Conservation (phyloP, 2,888 invertebrate genomes). For the Catocala fraxini region DNA sequence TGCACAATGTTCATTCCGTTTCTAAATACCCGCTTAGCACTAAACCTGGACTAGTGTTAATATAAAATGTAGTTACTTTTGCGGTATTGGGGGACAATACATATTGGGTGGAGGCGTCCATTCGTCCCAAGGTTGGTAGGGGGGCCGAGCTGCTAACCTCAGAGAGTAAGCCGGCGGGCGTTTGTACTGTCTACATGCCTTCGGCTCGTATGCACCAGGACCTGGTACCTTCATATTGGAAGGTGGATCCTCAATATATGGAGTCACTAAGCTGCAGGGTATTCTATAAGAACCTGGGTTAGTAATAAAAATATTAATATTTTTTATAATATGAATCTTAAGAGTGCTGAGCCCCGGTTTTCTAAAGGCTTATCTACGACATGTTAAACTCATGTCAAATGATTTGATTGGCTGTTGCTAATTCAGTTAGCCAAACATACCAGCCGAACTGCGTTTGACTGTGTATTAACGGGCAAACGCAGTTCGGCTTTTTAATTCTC, state of each 20-base stretch:
- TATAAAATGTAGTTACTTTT: slow-evolving; percentile 52
- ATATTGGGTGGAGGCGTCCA: slow-evolving; percentile 81
- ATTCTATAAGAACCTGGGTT: slow-evolving; percentile 58
- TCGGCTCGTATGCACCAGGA: slow-evolving; percentile 64
- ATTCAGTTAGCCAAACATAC: too few species aligned
- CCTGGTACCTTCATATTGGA: slow-evolving; percentile 62
- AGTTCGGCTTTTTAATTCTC: too few species aligned
- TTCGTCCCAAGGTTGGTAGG: slow-evolving; percentile 66
- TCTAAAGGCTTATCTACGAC: too few species aligned
- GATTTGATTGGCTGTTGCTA: too few species aligned
- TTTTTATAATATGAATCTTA: too few species aligned
- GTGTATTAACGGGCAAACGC: too few species aligned
- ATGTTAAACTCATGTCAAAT: too few species aligned
- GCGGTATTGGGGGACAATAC: slow-evolving; percentile 69
- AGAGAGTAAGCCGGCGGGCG: slow-evolving; percentile 69
- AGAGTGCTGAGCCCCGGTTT: too few species aligned
- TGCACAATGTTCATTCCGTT: background rate
- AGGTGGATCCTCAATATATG: slow-evolving; percentile 51
- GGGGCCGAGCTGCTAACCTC: slow-evolving; percentile 60
- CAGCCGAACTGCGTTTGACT: too few species aligned
- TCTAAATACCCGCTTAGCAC: background rate
- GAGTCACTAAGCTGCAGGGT: slow-evolving; percentile 64
- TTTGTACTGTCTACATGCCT: slow-evolving; percentile 48
- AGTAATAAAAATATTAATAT: too few species aligned
- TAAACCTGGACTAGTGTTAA: background rate